These are phyloP conservation scores for Masticophis lateralis DNA, from an alignment of 2,797 vertebrate species.

Conservation along the genomic window DNA sequence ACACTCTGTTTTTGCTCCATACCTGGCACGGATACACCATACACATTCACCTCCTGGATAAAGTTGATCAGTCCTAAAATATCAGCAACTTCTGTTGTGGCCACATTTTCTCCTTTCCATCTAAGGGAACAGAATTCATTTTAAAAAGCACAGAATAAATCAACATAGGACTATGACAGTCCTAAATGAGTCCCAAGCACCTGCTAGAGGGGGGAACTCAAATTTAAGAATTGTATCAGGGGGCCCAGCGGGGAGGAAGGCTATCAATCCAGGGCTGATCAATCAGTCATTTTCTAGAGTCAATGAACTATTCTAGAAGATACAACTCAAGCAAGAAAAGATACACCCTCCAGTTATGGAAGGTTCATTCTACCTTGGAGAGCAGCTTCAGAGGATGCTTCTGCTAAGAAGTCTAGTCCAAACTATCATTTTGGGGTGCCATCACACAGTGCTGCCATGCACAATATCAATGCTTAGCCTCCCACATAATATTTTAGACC, in stretches of 20 bases:
- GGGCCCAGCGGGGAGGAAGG: neutral
- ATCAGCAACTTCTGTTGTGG: constrained; percentile 86
- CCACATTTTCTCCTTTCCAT: constrained; percentile 94
- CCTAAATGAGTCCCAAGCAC: neutral
- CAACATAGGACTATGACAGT: neutral
- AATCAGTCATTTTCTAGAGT: neutral
- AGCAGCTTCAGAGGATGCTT: neutral
- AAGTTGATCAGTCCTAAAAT: constrained; percentile 75
- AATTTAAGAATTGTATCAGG: neutral
- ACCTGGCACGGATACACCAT: constrained; percentile 88
- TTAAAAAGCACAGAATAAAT: neutral
- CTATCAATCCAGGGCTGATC: neutral
- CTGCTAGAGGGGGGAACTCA: neutral
- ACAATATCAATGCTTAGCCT: neutral
- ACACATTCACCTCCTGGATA: constrained; percentile 85
- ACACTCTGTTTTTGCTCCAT: constrained; percentile 63
- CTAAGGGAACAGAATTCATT: constrained; percentile 58
- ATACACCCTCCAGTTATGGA: neutral
- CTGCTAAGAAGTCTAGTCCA: neutral
- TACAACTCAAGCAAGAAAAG: neutral
- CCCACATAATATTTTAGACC: neutral
- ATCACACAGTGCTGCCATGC: neutral
- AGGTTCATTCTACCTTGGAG: neutral
- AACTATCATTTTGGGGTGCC: neutral
- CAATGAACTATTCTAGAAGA: neutral